These are phyloP conservation scores for Propithecus deckenii DNA, from an alignment of 2,797 vertebrate genomes.

Conservation along the genomic window DNA sequence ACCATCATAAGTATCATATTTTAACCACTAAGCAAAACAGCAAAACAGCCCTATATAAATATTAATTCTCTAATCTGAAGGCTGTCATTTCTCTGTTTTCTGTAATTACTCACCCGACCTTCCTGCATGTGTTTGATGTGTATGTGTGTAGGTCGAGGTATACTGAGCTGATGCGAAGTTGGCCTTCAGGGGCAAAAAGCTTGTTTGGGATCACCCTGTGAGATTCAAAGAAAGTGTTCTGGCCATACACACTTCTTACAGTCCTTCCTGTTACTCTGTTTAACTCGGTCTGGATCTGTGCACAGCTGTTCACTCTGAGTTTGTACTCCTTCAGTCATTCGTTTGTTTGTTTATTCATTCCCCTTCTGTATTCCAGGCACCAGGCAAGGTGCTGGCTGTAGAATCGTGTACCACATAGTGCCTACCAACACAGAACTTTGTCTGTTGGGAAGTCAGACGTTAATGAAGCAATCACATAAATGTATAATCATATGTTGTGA, in stretches of 20 bases:
- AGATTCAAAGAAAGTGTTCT: background rate
- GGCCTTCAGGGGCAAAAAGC: background rate
- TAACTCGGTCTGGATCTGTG: background rate
- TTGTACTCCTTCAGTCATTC: background rate
- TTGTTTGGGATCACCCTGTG: background rate
- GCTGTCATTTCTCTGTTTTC: background rate
- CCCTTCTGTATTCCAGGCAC: background rate
- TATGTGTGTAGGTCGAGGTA: background rate
- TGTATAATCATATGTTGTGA: background rate
- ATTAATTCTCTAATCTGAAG: slow-evolving; percentile 11
- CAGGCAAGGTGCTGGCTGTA: background rate
- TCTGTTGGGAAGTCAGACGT: background rate
- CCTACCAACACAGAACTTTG: background rate
- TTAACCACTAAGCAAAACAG: slow-evolving; percentile 32
- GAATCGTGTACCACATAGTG: background rate
- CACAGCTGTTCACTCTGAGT: background rate
- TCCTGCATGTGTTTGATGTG: background rate
- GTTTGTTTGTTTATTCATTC: background rate
- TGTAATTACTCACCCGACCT: background rate
- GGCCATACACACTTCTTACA: background rate
- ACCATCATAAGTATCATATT: background rate
- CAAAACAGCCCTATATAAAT: background rate
- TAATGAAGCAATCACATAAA: background rate
- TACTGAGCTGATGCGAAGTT: background rate
- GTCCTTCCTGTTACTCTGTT: background rate